Percentiles rank a stretch among this genome's conserved stretches.
These are phyloP conservation scores for Brachystomella parvula DNA, from an alignment of 1,140 invertebrate species.

Conservation along the genomic window DNA sequence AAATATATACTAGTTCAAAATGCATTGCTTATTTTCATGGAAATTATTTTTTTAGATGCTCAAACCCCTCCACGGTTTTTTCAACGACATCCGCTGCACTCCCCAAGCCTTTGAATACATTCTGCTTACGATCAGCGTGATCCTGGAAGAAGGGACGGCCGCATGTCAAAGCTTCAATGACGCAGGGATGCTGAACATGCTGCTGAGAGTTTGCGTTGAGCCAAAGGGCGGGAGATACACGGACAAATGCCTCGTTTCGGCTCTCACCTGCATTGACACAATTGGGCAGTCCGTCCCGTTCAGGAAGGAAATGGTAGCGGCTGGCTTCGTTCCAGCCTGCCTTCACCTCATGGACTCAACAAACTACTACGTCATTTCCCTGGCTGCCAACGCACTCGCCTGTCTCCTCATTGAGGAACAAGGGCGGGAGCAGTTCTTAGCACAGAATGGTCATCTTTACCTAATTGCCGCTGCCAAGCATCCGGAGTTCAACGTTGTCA, in stretches of 20 bases:
- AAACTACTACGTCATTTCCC: conserved; percentile 22
- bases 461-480: conserved; percentile 15
- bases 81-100: neutral
- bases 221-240: conserved; percentile 3
- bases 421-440: conserved; percentile 15
- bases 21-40: neutral
- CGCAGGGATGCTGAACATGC: conserved; percentile 5
- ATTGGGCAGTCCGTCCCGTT: conserved; percentile 7
- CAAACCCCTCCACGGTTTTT: conserved; percentile 9
- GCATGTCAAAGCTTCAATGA: conserved; percentile 14
- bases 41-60: conserved; percentile 4
- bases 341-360: conserved; percentile 1
- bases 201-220: conserved; percentile 17
- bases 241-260: conserved; percentile 20
- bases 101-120: neutral
- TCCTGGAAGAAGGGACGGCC: conserved; percentile 10
- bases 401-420: conserved; percentile 16
- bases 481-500: conserved; percentile 24
- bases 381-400: conserved; percentile 18
- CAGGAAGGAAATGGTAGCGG: neutral
- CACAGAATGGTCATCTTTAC: conserved; percentile 13
- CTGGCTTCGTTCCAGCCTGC: conserved; percentile 10
- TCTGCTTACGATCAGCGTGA: neutral
- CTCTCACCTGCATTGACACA: conserved; percentile 18
- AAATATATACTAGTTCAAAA: too few relatives aligned